phyloP scores from a whole-genome alignment of 2,113 vertebrate genomes.

The Ploceus nigricollis region DNA sequence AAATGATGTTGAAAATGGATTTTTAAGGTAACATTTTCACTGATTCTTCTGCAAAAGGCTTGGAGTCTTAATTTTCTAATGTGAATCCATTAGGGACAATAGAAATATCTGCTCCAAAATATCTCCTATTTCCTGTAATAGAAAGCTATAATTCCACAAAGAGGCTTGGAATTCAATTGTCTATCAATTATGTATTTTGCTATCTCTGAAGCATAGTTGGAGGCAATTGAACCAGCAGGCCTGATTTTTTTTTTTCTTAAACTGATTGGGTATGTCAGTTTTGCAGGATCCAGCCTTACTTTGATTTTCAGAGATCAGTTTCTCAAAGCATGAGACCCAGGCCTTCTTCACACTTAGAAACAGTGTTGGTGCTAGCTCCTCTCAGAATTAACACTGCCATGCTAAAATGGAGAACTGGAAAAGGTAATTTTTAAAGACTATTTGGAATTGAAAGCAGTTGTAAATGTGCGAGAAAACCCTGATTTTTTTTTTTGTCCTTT shows the following conservation, averaged over 20 bases:
- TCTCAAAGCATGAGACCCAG: not conserved
- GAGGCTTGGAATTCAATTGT: not conserved
- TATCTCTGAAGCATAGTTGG: not conserved
- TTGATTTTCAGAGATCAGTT: not conserved
- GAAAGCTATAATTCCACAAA: not conserved
- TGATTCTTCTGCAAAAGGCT: not conserved
- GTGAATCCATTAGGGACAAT: not conserved
- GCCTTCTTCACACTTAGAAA: not conserved
- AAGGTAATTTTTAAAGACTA: not conserved
- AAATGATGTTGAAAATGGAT: not conserved
- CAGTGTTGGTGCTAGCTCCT: not conserved
- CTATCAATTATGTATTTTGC: not conserved
- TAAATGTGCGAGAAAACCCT: not conserved
- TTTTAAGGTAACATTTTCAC: not conserved
- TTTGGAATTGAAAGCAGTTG: not conserved
- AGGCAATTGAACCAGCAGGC: not conserved
- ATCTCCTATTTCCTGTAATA: not conserved
- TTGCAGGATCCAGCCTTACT: not conserved
- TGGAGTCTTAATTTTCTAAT: not conserved
- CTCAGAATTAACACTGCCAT: not conserved
- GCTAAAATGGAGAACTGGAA: not conserved
- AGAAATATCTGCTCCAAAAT: not conserved
- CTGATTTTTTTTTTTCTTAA: not conserved
- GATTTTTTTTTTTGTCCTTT: not conserved
- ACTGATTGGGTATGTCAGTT: not conserved